Conservation (phyloP, 2,888 invertebrate genomes). For the Melanargia galathea region DNA sequence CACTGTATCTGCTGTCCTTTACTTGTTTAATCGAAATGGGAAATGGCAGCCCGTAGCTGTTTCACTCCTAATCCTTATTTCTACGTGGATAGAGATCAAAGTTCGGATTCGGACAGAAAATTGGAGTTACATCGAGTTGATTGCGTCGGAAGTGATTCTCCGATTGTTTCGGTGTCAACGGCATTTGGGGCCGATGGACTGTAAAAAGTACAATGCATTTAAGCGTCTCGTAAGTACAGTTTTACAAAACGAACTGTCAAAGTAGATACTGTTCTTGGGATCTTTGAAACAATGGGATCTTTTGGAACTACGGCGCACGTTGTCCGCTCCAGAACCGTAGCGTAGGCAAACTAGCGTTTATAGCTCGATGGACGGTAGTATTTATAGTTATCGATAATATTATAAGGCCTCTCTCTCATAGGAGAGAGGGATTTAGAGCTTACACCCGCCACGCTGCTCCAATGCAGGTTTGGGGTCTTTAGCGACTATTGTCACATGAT, state of each 20-base stretch:
- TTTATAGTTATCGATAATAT: too few species aligned
- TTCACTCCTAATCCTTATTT: conserved; percentile 13
- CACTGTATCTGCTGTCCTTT: conserved; percentile 24
- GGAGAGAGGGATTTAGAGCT: too few species aligned
- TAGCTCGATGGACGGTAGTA: too few species aligned
- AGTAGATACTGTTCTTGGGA: too few species aligned
- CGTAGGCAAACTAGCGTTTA: too few species aligned
- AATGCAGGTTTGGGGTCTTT: too few species aligned
- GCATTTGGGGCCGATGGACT: conserved; percentile 10
- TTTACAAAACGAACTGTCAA: background rate
- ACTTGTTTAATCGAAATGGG: conserved; percentile 29
- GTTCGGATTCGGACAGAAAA: conserved; percentile 3
- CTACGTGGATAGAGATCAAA: conserved; percentile 14
- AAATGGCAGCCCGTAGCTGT: conserved; percentile 16
- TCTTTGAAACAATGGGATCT: too few species aligned
- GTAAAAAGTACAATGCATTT: conserved; percentile 11
- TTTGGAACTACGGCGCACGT: too few species aligned
- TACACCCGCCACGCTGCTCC: too few species aligned
- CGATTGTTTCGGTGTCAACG: conserved; percentile 21
- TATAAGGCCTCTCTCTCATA: too few species aligned
- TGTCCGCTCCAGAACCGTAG: too few species aligned
- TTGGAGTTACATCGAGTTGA: conserved; percentile 25
- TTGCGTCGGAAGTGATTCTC: conserved; percentile 19
- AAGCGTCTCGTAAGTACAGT: background rate
- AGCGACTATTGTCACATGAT: too few species aligned